Conservation (phyloP, 2,888 invertebrate species). For the Drosophila flavopinicola region DNA sequence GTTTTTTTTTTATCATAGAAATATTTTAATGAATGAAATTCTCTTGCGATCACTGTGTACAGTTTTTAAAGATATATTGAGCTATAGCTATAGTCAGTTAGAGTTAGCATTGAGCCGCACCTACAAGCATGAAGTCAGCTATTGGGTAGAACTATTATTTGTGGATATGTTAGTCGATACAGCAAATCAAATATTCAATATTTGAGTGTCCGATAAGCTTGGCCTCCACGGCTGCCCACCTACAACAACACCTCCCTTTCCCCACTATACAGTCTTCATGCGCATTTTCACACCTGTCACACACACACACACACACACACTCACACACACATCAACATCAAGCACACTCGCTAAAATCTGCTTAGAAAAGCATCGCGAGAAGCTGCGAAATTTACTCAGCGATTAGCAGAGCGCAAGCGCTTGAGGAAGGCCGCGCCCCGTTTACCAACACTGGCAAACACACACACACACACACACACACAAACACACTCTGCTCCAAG, state of each 20-base stretch:
- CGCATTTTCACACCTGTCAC: conserved; percentile 37
- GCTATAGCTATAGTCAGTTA: too few species aligned
- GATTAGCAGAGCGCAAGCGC: conserved; percentile 52
- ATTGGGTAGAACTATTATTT: conserved; percentile 28
- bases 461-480: too few species aligned
- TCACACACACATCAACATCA: background rate
- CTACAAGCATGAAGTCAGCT: background rate
- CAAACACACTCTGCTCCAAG: background rate
- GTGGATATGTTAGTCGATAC: conserved; percentile 10
- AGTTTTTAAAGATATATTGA: too few species aligned
- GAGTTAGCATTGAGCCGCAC: background rate
- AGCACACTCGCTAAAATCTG: conserved; percentile 23
- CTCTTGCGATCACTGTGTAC: too few species aligned
- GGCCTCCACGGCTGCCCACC: conserved; percentile 31
- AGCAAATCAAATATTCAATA: conserved; percentile 45
- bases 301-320: conserved; percentile 2
- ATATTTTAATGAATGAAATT: too few species aligned
- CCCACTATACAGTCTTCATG: background rate
- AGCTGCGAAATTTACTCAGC: conserved; percentile 62
- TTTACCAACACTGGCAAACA: background rate
- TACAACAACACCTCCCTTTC: too few species aligned
- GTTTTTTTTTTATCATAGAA: too few species aligned
- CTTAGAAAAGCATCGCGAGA: conserved; percentile 44
- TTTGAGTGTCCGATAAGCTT: conserved; percentile 48
- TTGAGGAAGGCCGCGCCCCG: conserved; percentile 31